Percentiles rank a stretch among this genome's conserved stretches.
phyloP scores from a whole-genome alignment of 2,113 vertebrate species.

The Gambusia holbrooki region DNA sequence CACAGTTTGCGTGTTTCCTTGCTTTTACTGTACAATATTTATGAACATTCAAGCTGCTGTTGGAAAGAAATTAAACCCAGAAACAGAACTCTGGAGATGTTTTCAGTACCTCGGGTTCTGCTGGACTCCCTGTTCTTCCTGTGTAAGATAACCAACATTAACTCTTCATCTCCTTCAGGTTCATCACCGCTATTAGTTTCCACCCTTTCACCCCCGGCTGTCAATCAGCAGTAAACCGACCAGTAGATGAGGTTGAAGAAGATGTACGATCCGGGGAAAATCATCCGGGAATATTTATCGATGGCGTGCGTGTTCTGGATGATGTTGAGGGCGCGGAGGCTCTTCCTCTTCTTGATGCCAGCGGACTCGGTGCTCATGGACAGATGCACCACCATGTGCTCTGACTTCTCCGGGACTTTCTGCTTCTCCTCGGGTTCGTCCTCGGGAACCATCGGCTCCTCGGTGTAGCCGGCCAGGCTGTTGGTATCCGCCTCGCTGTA shows the following conservation, averaged over 20 bases:
- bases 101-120: background rate
- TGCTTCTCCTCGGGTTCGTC: slow-evolving; percentile 80
- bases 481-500: slow-evolving; percentile 92
- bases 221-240: slow-evolving; percentile 91
- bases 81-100: background rate
- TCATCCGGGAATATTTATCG: slow-evolving; percentile 93
- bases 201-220: background rate
- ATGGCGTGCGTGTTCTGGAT: slow-evolving; percentile 94
- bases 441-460: slow-evolving; percentile 84
- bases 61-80: slow-evolving; percentile 1
- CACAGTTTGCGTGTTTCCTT: background rate
- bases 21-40: background rate
- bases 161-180: background rate
- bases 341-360: slow-evolving; percentile 89
- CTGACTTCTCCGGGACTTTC: slow-evolving; percentile 84
- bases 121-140: background rate
- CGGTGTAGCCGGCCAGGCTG: slow-evolving; percentile 90
- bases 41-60: slow-evolving; percentile 52
- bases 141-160: background rate
- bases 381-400: slow-evolving; percentile 89
- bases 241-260: slow-evolving; percentile 98
- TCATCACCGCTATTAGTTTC: background rate
- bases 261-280: slow-evolving; percentile 95
- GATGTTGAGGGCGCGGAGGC: slow-evolving; percentile 84
- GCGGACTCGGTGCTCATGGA: slow-evolving; percentile 86